Base-by-base conservation (phyloP, 2,113 vertebrate species). In the Mola mola region DNA sequence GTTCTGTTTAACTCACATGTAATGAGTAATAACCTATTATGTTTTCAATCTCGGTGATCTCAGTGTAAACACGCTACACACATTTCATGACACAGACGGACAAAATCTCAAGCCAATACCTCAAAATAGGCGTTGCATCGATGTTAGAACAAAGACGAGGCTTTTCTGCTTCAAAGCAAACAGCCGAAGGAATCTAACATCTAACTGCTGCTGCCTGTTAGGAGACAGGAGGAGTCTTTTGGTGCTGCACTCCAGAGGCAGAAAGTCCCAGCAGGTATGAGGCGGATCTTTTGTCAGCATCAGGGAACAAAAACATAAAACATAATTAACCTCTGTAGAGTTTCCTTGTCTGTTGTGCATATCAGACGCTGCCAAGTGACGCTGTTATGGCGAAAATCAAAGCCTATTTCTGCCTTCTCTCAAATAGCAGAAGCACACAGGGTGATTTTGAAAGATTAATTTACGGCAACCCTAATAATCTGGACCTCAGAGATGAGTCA, bases 211-310 rank as follows among this genome's bases (percentile, higher is more conserved):
- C 48, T 64, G 64, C 46, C 63, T 66, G 15, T 29, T 61, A 37
- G 60, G 83, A 66, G 58, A 79, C 73, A 82, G 61, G 75, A 63
- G 28, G 50, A 74, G 47, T 56, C 68, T 63, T 7, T 21, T 55
- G 20, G 26, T 68, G 80, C 65, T 57, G 51, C 1, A 89, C 82
- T 83, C 75, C 41, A 66, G 82, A 82, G 75, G 38, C 25, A 21
- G 40, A 68, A 64, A 78, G 49, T 72, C 85, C 79, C 80, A 70
- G 79, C 52, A 82, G 84, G 85, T 60, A 64, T 16, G 21, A 81
- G 66, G 57, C 42, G 21, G 37, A 59, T 65, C 53, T 63, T 83
- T 82, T 79, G 78, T 84, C 81, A 65, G 56, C 19, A 75, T 67
- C 52, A 57, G 38, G 41, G 60, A 10, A 25, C 46, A 49, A 15